Conservation (phyloP, 2,797 vertebrate species). For the Microcaecilia unicolor region DNA sequence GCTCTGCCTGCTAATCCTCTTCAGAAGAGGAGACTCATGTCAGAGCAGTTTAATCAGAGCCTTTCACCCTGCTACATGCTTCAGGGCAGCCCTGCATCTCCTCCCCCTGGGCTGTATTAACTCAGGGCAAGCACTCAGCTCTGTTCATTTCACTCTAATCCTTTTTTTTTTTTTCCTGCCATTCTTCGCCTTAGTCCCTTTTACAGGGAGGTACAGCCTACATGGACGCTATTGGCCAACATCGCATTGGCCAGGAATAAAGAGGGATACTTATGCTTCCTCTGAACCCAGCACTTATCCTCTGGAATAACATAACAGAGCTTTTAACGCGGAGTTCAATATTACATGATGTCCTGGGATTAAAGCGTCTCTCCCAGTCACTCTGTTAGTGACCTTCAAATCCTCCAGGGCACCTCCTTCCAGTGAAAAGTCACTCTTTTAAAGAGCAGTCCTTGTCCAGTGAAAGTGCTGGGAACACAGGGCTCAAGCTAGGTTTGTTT, state of each 20-base stretch:
- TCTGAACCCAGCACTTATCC: neutral
- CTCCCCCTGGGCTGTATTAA: neutral
- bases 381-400: too few relatives aligned
- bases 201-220: neutral
- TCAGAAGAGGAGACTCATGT: neutral
- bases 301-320: neutral
- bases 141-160: neutral
- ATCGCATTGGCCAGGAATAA: neutral
- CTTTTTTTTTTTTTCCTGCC: neutral
- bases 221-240: neutral
- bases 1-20: conserved; percentile 17
- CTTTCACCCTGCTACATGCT: conserved; percentile 1
- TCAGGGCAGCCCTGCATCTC: conserved; percentile 3
- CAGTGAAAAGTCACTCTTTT: too few relatives aligned
- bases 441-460: too few relatives aligned
- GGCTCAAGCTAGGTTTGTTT: too few relatives aligned
- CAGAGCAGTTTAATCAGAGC: conserved; percentile 5
- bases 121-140: neutral
- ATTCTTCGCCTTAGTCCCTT: neutral
- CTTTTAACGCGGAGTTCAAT: too few relatives aligned
- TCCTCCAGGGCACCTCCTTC: too few relatives aligned
- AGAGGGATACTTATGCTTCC: too few relatives aligned
- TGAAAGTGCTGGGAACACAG: too few relatives aligned
- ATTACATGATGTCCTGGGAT: too few relatives aligned
- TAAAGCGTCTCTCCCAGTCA: too few relatives aligned